These are phyloP conservation scores for Drosophila subquinaria DNA, from an alignment of 2,888 invertebrate genomes.

Conservation along the genomic window DNA sequence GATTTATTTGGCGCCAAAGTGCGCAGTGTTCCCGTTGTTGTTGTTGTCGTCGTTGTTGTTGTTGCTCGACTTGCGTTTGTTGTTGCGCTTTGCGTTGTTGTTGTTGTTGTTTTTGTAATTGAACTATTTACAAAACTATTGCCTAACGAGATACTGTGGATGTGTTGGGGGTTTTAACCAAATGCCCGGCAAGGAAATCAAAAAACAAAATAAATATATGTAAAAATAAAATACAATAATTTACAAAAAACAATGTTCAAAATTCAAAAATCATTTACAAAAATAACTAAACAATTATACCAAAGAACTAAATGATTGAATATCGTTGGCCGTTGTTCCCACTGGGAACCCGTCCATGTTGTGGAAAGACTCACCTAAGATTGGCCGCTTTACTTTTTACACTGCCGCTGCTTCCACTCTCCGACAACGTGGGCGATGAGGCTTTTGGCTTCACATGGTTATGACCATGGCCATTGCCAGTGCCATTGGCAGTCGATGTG, in stretches of 20 bases:
- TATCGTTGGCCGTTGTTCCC: slow-evolving; percentile 9
- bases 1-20: slow-evolving; percentile 85
- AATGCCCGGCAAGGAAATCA: slow-evolving; percentile 63
- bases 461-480: slow-evolving; percentile 20
- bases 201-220: slow-evolving; percentile 50
- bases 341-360: neutral
- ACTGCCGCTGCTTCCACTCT: slow-evolving; percentile 80
- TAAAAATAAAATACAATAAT: slow-evolving; percentile 32
- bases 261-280: slow-evolving; percentile 32
- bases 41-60: slow-evolving; percentile 16
- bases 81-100: slow-evolving; percentile 55
- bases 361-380: slow-evolving; percentile 81
- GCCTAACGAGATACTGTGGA: slow-evolving; percentile 85
- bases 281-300: slow-evolving; percentile 11
- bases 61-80: slow-evolving; percentile 36
- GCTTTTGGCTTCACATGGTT: slow-evolving; percentile 66
- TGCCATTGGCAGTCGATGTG: slow-evolving; percentile 25
- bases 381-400: slow-evolving; percentile 84
- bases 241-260: slow-evolving; percentile 33
- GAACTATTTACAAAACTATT: slow-evolving; percentile 85
- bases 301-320: slow-evolving; percentile 1
- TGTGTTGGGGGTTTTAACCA: slow-evolving; percentile 52
- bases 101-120: slow-evolving; percentile 74
- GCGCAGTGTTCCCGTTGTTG: slow-evolving; percentile 61
- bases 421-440: slow-evolving; percentile 83